A percentile compares a stretch with the other conserved stretches of the same genome.
phyloP scores from a whole-genome alignment of 2,797 vertebrate species.

The Micromesistius poutassou region DNA sequence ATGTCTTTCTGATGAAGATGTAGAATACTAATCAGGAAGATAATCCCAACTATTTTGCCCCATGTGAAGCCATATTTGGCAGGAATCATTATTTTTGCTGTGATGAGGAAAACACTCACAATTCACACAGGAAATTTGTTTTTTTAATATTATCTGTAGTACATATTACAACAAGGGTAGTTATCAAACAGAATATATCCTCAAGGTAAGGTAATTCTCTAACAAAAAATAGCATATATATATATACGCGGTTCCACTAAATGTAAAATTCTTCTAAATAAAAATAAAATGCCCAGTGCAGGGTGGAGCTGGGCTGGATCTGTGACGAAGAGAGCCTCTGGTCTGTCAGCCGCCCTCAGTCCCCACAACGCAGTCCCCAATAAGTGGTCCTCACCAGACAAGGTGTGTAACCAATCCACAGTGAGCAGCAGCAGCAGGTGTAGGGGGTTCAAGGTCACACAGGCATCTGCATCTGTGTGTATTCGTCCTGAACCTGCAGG shows the following conservation, averaged over 20 bases:
- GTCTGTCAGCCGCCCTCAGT: too few species aligned
- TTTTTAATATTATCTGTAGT: not conserved
- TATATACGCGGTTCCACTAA: not conserved
- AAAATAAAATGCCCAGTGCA: not conserved
- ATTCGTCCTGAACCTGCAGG: constrained; percentile 84
- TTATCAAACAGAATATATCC: not conserved
- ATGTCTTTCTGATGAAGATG: not conserved
- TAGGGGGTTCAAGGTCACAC: constrained; percentile 62
- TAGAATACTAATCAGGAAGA: too few species aligned
- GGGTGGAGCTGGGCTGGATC: not conserved
- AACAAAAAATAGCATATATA: not conserved
- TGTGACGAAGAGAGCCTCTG: not conserved
- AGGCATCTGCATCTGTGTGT: constrained; percentile 88
- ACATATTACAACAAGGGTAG: not conserved
- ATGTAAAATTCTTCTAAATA: not conserved
- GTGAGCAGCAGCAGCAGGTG: not conserved
- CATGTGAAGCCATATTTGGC: not conserved
- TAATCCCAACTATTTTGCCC: too few species aligned
- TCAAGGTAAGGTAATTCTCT: not conserved
- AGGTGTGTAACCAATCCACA: not conserved
- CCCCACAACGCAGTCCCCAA: not conserved
- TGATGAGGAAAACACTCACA: not conserved
- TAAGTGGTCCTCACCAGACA: not conserved
- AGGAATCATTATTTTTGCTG: not conserved
- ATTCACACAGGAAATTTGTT: not conserved